Conservation (phyloP, 2,888 invertebrate species). For the Anthrax anthrax region DNA sequence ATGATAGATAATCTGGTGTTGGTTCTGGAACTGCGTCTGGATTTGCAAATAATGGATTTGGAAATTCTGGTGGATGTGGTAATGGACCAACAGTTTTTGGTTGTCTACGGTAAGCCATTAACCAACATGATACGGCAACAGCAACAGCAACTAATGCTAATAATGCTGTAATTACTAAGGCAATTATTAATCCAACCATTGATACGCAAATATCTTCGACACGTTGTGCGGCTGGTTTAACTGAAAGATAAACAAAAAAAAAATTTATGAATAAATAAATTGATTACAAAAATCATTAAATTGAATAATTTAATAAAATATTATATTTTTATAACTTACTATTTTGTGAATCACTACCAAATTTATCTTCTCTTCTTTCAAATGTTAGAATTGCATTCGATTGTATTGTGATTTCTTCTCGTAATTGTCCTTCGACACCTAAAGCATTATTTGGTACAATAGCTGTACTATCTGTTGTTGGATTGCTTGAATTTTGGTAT, state of each 20-base stretch:
- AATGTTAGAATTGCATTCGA: slow-evolving; percentile 84
- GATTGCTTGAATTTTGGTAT: slow-evolving; percentile 22
- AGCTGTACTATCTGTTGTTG: slow-evolving; percentile 35
- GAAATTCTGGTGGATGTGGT: slow-evolving; percentile 90
- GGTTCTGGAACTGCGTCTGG: slow-evolving; percentile 69
- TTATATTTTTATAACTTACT: slow-evolving; percentile 35
- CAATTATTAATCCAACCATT: slow-evolving; percentile 83
- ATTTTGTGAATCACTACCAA: slow-evolving; percentile 64
- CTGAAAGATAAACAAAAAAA: slow-evolving; percentile 17
- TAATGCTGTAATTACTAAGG: slow-evolving; percentile 79
- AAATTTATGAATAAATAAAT: slow-evolving; percentile 2
- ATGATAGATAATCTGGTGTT: slow-evolving; percentile 63
- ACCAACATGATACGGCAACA: slow-evolving; percentile 89
- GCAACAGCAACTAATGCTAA: slow-evolving; percentile 86
- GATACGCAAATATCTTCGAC: slow-evolving; percentile 84
- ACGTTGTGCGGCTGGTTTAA: slow-evolving; percentile 37
- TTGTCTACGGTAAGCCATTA: slow-evolving; percentile 81
- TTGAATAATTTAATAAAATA: background rate
- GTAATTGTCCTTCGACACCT: slow-evolving; percentile 58
- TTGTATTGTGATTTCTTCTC: slow-evolving; percentile 85
- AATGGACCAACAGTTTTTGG: slow-evolving; percentile 79
- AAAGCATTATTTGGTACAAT: slow-evolving; percentile 43
- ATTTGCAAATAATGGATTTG: slow-evolving; percentile 80
- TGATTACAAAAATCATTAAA: background rate
- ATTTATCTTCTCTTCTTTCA: slow-evolving; percentile 69